A percentile compares a stretch with the other conserved stretches of the same genome.
Evolutionary conservation across 2,797 vertebrate genomes (phyloP).

Genomic region (Labroides dimidiatus): DNA sequence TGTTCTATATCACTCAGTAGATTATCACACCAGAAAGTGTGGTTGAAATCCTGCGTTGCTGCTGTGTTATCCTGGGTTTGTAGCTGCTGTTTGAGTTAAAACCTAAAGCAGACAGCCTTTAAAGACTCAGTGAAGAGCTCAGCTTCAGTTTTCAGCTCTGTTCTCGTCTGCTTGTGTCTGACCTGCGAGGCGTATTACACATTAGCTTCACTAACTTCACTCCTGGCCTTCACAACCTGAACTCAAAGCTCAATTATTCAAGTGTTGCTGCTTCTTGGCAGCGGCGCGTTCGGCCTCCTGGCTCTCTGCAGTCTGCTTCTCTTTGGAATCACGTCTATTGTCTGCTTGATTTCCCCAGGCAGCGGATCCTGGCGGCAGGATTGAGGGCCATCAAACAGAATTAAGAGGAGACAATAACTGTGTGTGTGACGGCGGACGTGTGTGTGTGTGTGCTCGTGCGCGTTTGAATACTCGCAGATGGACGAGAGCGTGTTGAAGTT

Average conservation of each 20-base stretch:
- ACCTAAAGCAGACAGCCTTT: background rate
- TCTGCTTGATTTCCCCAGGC: slow-evolving; percentile 67
- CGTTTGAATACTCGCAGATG: slow-evolving; percentile 18
- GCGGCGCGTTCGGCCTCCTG: slow-evolving; percentile 42
- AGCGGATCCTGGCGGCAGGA: slow-evolving; percentile 56
- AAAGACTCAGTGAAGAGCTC: background rate
- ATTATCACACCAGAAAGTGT: background rate
- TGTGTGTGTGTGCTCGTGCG: slow-evolving; percentile 12
- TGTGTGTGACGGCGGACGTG: slow-evolving; percentile 34
- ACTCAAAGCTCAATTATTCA: slow-evolving; percentile 65
- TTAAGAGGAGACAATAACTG: slow-evolving; percentile 67
- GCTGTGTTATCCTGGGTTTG: no score
- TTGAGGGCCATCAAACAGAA: slow-evolving; percentile 68
- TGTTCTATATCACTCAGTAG: background rate
- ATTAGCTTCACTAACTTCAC: slow-evolving; percentile 44
- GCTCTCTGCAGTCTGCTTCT: slow-evolving; percentile 56
- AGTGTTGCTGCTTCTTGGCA: slow-evolving; percentile 60
- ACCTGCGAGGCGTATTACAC: slow-evolving; percentile 36
- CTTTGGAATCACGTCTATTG: slow-evolving; percentile 65
- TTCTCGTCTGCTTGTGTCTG: slow-evolving; percentile 2
- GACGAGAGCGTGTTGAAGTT: background rate
- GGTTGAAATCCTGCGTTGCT: background rate
- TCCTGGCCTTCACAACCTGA: slow-evolving; percentile 36
- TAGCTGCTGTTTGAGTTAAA: background rate
- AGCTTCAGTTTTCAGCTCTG: slow-evolving; percentile 1